Evolutionary conservation across 2,888 invertebrate genomes (phyloP).

Genomic region (Macaria notata): DNA sequence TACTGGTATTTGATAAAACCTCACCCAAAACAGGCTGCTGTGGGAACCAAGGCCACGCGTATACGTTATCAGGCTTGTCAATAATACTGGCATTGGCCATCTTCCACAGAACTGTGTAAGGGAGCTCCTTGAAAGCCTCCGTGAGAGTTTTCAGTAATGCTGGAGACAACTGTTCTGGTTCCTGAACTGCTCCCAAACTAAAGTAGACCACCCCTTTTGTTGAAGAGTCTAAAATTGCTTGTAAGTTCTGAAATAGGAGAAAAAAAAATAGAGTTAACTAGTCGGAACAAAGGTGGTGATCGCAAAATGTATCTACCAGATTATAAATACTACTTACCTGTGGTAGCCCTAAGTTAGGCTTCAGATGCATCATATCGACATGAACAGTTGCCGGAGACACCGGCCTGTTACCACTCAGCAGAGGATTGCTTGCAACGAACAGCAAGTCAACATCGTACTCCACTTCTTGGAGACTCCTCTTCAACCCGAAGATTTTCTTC

Average conservation of each 20-base stretch:
- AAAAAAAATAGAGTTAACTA: background rate
- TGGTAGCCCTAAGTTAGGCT: conserved; percentile 54
- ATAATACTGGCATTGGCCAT: conserved; percentile 68
- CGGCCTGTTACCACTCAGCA: conserved; percentile 66
- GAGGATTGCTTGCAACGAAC: conserved; percentile 64
- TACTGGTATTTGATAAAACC: conserved; percentile 1
- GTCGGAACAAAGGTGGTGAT: too few species aligned
- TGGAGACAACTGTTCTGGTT: conserved; percentile 64
- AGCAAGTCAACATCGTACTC: conserved; percentile 72
- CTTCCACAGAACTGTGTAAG: conserved; percentile 79
- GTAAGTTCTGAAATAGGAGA: conserved; percentile 56
- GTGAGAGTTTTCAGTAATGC: conserved; percentile 61
- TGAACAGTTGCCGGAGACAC: conserved; percentile 60
- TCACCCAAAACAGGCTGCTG: conserved; percentile 81
- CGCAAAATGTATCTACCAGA: too few species aligned
- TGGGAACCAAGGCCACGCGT: conserved; percentile 75
- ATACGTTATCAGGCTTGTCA: conserved; percentile 68
- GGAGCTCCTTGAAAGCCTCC: conserved; percentile 71
- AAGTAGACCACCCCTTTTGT: conserved; percentile 74
- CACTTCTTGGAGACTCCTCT: conserved; percentile 59
- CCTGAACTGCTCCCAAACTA: conserved; percentile 76
- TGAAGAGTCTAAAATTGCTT: conserved; percentile 60
- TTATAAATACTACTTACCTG: conserved; percentile 45
- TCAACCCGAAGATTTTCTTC: conserved; percentile 60
- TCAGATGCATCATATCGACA: conserved; percentile 70